A percentile compares a stretch with the other conserved stretches of the same genome.
These are phyloP conservation scores for Zaprionus davidi DNA, from an alignment of 1,140 invertebrate genomes.

Conservation along the genomic window DNA sequence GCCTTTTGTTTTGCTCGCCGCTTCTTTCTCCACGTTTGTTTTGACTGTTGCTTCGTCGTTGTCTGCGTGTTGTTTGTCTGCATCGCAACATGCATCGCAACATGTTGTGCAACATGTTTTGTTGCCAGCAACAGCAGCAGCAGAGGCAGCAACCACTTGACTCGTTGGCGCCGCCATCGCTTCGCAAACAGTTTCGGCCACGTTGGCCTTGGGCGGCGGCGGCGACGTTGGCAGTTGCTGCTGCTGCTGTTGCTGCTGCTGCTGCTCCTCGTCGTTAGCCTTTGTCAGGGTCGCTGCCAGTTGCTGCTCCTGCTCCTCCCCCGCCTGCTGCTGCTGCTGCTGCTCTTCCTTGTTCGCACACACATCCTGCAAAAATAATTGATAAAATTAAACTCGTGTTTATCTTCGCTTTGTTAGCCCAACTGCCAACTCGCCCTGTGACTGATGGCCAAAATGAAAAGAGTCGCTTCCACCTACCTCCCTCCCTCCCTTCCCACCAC, in stretches of 20 bases:
- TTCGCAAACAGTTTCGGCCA: neutral
- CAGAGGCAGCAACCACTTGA: conserved; percentile 18
- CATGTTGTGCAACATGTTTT: conserved; percentile 27
- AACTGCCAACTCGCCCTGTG: neutral
- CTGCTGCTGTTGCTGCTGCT: neutral
- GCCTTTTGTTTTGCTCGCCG: conserved; percentile 70
- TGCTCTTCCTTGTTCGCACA: neutral
- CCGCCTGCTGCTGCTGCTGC: neutral
- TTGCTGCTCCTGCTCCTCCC: conserved; percentile 7
- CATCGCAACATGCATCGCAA: conserved; percentile 35
- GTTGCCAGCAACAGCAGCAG: neutral
- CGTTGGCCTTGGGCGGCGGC: conserved; percentile 22
- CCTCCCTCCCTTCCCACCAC: neutral
- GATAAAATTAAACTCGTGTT: conserved; percentile 55
- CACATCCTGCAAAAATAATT: conserved; percentile 55
- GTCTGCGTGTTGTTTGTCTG: neutral
- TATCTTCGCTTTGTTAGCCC: conserved; percentile 30
- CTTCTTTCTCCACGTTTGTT: conserved; percentile 47
- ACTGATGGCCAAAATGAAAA: neutral
- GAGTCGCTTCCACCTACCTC: neutral
- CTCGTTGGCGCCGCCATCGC: conserved; percentile 12
- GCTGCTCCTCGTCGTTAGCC: conserved; percentile 26
- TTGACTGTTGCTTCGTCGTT: conserved; percentile 42
- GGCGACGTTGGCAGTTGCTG: neutral
- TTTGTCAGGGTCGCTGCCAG: conserved; percentile 16